Conservation (phyloP, 2,113 vertebrate species). For the Poeciliopsis retropinna region DNA sequence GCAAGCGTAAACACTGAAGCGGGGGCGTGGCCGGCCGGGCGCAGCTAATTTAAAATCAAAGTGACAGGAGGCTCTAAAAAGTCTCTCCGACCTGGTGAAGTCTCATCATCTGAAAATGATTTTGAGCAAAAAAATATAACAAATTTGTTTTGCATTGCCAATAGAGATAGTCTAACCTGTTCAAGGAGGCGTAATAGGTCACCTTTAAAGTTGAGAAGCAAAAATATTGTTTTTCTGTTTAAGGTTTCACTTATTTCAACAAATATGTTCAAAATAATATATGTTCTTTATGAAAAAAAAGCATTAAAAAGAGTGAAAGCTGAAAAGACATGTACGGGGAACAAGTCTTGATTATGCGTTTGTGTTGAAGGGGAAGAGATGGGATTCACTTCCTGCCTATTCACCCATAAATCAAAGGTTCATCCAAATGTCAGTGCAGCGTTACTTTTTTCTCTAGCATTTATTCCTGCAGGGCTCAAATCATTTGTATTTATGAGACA, state of each 20-base stretch:
- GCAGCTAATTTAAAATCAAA: no score
- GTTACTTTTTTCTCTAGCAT: neutral
- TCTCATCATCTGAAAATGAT: no score
- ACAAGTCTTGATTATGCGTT: neutral
- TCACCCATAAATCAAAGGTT: conserved; percentile 7
- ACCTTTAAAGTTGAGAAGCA: neutral
- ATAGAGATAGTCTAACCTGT: no score
- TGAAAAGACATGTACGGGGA: neutral
- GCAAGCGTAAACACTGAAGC: no score
- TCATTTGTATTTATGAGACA: conserved; percentile 6
- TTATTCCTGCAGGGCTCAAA: neutral
- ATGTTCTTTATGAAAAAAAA: neutral
- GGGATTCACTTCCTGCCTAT: neutral
- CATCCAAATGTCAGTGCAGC: conserved; percentile 19
- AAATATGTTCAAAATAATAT: neutral
- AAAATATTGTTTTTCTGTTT: neutral
- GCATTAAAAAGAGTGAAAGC: neutral
- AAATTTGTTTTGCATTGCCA: no score
- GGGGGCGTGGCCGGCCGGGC: no score
- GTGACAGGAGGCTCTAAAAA: no score
- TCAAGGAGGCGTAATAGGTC: no score
- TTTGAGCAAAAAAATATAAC: no score
- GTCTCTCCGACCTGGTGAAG: no score
- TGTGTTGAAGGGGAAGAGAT: neutral
- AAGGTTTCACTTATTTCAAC: neutral